Percentiles rank a stretch among this genome's conserved stretches.
Evolutionary conservation across 2,888 invertebrate genomes (phyloP).

Genomic region (Ditylenchus weischeri): DNA sequence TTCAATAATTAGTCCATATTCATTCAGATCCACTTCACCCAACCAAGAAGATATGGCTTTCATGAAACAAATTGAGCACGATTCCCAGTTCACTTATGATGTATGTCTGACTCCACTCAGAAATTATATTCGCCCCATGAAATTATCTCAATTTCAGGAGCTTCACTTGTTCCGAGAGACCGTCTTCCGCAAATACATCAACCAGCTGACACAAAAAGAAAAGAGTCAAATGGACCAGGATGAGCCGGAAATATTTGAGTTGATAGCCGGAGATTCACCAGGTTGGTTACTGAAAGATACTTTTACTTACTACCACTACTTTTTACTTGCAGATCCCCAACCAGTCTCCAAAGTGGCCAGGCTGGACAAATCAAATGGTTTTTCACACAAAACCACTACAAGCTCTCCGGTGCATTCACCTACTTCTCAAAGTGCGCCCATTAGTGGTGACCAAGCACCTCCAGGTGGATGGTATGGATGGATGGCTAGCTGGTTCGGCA

Average conservation of each 20-base stretch:
- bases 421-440: background rate
- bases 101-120: constrained; percentile 25
- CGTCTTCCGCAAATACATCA: constrained; percentile 41
- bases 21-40: constrained; percentile 7
- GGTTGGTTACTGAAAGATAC: background rate
- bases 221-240: background rate
- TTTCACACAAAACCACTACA: background rate
- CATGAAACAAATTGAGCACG: constrained; percentile 71
- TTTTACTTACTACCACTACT: background rate
- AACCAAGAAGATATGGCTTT: constrained; percentile 43
- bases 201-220: background rate
- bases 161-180: constrained; percentile 52
- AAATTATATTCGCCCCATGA: too few species aligned
- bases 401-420: too few species aligned
- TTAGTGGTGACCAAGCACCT: background rate
- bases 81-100: constrained; percentile 57
- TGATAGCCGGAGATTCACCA: constrained; percentile 9
- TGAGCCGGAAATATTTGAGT: constrained; percentile 20
- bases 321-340: constrained; percentile 1
- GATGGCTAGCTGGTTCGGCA: constrained; percentile 48
- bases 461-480: constrained; percentile 44
- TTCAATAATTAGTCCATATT: too few species aligned
- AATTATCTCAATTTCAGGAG: constrained; percentile 33
- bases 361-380: background rate
- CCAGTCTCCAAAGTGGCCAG: background rate